Evolutionary conservation across 2,888 invertebrate genomes (phyloP), one percentile per base, ranked within the genome.

Genomic region (Shargacucullia verbasci): DNA sequence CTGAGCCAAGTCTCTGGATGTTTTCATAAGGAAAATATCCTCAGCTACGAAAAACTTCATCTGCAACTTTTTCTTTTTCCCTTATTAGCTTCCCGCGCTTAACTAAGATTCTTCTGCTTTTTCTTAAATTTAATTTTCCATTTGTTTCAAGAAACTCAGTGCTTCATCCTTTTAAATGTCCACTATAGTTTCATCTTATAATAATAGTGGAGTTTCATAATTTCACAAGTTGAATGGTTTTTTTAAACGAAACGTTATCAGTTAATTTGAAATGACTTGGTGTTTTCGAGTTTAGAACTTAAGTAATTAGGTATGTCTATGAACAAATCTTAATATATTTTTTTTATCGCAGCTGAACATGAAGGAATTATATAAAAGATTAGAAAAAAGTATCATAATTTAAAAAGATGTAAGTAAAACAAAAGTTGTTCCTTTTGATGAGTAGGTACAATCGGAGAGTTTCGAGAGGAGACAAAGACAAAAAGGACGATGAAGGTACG

Each of bases 21-120:
- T 87, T 88, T 88, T 86, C 82, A 87, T 86, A 86, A 86, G 84
- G 84, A 88, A 88, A 85, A 82, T 88, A 88, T 87, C 79, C 79
- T 80, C 73, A 79, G 81, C 79, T 78, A 82, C 86, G 82, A 82
- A 85, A 88, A 88, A 88, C 87, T 89, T 89, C 79, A 83, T 84
- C 81, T 81, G 79, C 74, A 85, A 87, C 83, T 88, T 90, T 87
- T 88, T 82, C 80, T 82, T 85, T n/a, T 78, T 72, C 73, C 76
- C 81, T 87, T 88, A 88, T 90, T 88, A 86, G 83, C 87, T 87
- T 84, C 81, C 81, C 83, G 79, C 78, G 85, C 84, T 87, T 87
- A 85, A 88, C 85, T 87, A 86, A 85, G 81, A 85, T 83, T 84
- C 83, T 83, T 80, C 79, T 83, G 79, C 81, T 81, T 84, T 83